phyloP scores from a whole-genome alignment of 2,797 vertebrate genomes.

The Propithecus perrieri region DNA sequence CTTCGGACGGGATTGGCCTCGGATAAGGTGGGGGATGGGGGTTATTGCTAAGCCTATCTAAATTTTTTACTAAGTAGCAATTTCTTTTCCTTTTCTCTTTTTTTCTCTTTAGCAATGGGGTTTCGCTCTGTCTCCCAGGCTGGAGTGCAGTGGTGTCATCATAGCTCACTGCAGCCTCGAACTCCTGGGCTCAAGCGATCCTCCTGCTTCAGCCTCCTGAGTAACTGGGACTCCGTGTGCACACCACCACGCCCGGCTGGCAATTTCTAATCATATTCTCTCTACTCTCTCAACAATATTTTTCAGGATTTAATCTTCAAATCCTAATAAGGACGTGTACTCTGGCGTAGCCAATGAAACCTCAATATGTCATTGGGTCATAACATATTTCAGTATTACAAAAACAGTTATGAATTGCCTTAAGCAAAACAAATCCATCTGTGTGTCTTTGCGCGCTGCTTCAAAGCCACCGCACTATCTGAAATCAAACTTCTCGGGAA shows the following conservation, averaged over 20 bases:
- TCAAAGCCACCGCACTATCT: neutral
- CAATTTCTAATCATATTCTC: neutral
- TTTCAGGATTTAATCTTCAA: conserved; percentile 43
- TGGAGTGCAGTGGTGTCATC: neutral
- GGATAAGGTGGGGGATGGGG: no score
- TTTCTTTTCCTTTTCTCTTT: neutral
- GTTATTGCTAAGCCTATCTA: neutral
- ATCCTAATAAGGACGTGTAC: neutral
- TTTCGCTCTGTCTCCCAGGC: neutral
- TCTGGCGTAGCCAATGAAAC: neutral
- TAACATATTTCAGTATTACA: neutral
- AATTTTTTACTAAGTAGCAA: neutral
- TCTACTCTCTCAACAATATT: neutral
- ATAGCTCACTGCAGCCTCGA: neutral
- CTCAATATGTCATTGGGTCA: neutral
- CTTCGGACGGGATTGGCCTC: neutral
- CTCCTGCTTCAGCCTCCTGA: neutral
- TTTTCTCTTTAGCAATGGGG: neutral
- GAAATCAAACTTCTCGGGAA: conserved; percentile 38
- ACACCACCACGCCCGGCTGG: neutral
- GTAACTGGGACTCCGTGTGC: neutral
- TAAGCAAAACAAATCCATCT: conserved; percentile 45
- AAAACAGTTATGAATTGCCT: conserved; percentile 5
- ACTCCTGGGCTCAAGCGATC: neutral
- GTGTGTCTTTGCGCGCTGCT: neutral